Percentiles rank a stretch among this genome's conserved stretches.
Conservation (phyloP, 2,113 vertebrate species). For the Tinamus guttatus region DNA sequence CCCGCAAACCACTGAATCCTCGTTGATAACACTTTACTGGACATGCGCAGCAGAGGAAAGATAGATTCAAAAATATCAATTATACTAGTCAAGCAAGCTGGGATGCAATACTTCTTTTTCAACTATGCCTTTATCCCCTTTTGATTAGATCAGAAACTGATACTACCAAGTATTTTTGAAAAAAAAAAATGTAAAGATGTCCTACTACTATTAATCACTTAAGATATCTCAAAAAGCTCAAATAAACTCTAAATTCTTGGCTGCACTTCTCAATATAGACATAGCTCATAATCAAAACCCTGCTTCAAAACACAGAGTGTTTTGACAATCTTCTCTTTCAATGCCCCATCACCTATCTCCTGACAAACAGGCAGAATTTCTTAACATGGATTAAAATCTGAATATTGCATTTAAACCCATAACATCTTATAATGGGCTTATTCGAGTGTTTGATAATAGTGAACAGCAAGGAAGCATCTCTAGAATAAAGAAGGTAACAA, state of each 20-base stretch:
- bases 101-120: neutral
- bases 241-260: neutral
- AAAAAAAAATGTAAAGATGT: neutral
- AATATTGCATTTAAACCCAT: neutral
- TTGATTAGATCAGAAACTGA: neutral
- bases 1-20: neutral
- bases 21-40: neutral
- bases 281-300: neutral
- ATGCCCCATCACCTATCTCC: neutral
- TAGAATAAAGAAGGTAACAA: neutral
- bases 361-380: neutral
- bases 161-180: neutral
- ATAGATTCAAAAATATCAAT: neutral
- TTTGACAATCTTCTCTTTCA: neutral
- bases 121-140: neutral
- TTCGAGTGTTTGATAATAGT: neutral
- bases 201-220: neutral
- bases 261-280: neutral
- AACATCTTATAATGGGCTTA: neutral
- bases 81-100: neutral
- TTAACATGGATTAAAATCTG: neutral
- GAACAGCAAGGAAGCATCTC: neutral
- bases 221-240: neutral
- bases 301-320: neutral
- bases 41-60: neutral